Base-by-base conservation (phyloP, 2,888 invertebrate genomes). In the Calliphora vomitoria region DNA sequence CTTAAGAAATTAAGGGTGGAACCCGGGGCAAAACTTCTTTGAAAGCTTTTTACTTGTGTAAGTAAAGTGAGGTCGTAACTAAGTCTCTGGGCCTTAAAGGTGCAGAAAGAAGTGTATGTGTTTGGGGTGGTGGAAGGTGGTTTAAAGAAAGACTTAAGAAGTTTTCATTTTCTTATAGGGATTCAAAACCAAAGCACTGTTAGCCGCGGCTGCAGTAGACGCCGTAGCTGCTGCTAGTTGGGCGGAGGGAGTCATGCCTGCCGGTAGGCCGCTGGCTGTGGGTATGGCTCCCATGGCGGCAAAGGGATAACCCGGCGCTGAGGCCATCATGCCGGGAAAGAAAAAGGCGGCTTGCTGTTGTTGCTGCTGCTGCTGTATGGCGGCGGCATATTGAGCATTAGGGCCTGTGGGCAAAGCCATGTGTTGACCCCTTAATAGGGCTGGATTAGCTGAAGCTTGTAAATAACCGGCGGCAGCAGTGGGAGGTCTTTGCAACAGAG, bases 81-180 rank as follows among this genome's bases (percentile, higher is more conserved):
- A 64, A 72, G 80, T 83, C 81, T 79, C 83, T 76, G 66, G 71
- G 64, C 72, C 81, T 66, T 72, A 6, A 3, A 66, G 64, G 72
- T 71, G 35, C 13, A 53, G 20, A 47, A 3, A 6, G 35, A 15
- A 35, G 3, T 31, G 4, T 31, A 2, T 31, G 4, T 6, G 3
- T 13, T 41, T 71, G 15, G 15, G 31, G 10, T 20, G 18, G 13
- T n/a, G n/a, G n/a, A n/a, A n/a, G 50, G 44, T 11, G n/a, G n/a
- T 0, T 13, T 13, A 20, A 41, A 38, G 60, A 20, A 53, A 69
- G 60, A 58, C 81, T 75, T 94, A 94, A 83, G 94, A 97, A 91
- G 97, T 97, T 95, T 97, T 97, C 96, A 97, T 96, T 95, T 97
- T 97, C 94, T 98, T 98, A 94, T 97, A 97, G 84, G 98, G 98